Conservation (phyloP, 37 sponge, comb jelly and placozoan genomes). For the Diacarnus erythraeanus region DNA sequence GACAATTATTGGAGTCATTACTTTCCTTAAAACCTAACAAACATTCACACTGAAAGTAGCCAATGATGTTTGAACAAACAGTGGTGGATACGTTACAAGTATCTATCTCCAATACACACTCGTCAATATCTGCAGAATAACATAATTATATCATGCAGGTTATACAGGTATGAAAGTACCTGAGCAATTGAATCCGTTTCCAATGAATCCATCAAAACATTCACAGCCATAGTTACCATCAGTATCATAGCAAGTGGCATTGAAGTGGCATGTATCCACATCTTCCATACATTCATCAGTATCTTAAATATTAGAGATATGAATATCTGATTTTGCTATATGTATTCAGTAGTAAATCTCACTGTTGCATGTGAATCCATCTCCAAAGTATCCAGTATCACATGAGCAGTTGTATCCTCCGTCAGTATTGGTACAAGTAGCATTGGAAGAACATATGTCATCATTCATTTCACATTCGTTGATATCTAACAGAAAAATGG, state of each 20-base stretch:
- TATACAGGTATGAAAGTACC: not conserved
- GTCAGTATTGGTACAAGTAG: not conserved
- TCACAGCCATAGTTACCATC: slow-evolving; percentile 6
- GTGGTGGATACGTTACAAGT: slow-evolving; percentile 2
- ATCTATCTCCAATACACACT: not conserved
- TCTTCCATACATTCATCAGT: not conserved
- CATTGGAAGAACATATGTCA: not conserved
- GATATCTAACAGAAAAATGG: not conserved
- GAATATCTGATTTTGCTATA: not conserved
- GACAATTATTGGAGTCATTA: not conserved
- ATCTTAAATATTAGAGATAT: not conserved
- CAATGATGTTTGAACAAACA: slow-evolving; percentile 14
- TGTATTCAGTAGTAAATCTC: not conserved
- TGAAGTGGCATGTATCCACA: not conserved
- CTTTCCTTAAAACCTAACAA: not conserved
- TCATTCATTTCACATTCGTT: not conserved
- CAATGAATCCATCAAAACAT: slow-evolving; percentile 14
- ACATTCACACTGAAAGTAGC: not conserved
- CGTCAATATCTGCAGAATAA: not conserved
- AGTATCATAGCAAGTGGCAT: slow-evolving; percentile 6
- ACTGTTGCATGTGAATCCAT: not conserved
- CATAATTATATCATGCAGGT: not conserved
- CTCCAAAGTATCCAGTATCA: not conserved
- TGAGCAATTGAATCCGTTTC: slow-evolving; percentile 14
- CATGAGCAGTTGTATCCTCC: not conserved